Conservation (phyloP, 1,140 invertebrate species). For the Drosophila gunungcola region DNA sequence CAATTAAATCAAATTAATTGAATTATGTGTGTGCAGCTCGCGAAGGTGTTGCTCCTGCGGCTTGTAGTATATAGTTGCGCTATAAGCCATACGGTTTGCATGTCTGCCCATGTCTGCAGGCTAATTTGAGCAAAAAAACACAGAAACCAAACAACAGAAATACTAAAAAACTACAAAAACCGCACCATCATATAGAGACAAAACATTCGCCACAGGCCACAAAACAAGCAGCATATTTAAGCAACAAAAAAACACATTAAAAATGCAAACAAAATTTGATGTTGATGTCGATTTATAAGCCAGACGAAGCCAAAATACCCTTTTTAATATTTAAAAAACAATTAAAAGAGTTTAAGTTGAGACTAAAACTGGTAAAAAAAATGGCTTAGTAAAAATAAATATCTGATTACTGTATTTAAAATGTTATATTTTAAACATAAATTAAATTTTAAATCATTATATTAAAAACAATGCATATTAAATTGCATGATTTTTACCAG, state of each 20-base stretch:
- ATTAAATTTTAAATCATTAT: too few species aligned
- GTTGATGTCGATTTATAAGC: not conserved
- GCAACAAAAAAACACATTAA: slow-evolving; percentile 35
- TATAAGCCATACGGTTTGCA: slow-evolving; percentile 39
- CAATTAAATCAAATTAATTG: slow-evolving; percentile 72
- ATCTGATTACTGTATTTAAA: too few species aligned
- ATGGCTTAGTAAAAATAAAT: too few species aligned
- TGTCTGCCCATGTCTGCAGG: slow-evolving; percentile 56
- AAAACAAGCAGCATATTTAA: slow-evolving; percentile 36
- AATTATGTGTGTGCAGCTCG: slow-evolving; percentile 57
- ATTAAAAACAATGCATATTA: too few species aligned
- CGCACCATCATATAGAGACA: slow-evolving; percentile 45
- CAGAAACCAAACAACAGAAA: slow-evolving; percentile 40
- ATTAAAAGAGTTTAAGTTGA: too few species aligned
- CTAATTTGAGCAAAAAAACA: slow-evolving; percentile 48
- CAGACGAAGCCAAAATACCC: slow-evolving; percentile 16
- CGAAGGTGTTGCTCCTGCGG: slow-evolving; percentile 42
- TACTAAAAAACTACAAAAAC: slow-evolving; percentile 28
- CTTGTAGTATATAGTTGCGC: not conserved
- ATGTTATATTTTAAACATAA: too few species aligned
- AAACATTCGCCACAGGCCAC: slow-evolving; percentile 52
- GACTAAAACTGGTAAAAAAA: too few species aligned
- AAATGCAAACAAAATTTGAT: slow-evolving; percentile 52
- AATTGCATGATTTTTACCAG: too few species aligned
- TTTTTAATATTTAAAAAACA: not conserved